These are phyloP conservation scores for Drosophila nigrodunni DNA, from an alignment of 1,140 invertebrate genomes.

Conservation along the genomic window DNA sequence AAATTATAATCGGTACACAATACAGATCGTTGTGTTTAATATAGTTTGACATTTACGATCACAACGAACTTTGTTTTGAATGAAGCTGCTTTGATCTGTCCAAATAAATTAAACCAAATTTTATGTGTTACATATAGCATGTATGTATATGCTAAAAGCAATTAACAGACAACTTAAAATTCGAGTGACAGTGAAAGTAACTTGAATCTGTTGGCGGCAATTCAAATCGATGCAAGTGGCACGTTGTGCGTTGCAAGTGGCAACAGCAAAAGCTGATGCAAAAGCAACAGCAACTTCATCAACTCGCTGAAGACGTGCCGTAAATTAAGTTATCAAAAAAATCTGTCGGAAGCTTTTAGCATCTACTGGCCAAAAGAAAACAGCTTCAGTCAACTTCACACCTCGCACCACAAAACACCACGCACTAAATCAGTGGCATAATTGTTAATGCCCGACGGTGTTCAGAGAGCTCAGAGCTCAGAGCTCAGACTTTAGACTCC, in stretches of 20 bases:
- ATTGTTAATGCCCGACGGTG: conserved; percentile 44
- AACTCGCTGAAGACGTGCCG: conserved; percentile 59
- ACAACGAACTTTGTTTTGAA: neutral
- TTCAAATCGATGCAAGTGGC: conserved; percentile 62
- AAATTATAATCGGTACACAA: conserved; percentile 39
- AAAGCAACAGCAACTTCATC: conserved; percentile 59
- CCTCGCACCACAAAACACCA: conserved; percentile 51
- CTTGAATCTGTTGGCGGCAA: neutral
- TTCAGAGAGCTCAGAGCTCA: neutral
- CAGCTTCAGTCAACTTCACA: conserved; percentile 73
- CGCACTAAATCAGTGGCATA: conserved; percentile 81
- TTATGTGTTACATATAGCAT: neutral
- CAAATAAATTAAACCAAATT: neutral
- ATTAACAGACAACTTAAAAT: conserved; percentile 56
- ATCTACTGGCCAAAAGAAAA: conserved; percentile 46
- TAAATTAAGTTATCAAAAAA: conserved; percentile 80
- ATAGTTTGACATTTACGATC: conserved; percentile 19
- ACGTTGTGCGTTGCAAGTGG: conserved; percentile 4
- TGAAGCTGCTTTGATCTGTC: conserved; percentile 20
- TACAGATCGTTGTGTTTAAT: conserved; percentile 9
- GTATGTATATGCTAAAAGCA: conserved; percentile 52
- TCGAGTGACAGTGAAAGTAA: conserved; percentile 76
- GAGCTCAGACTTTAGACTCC: neutral
- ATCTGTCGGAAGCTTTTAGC: conserved; percentile 79
- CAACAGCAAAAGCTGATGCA: neutral